Conservation (phyloP, 2,888 invertebrate species). For the Apamea monoglypha region DNA sequence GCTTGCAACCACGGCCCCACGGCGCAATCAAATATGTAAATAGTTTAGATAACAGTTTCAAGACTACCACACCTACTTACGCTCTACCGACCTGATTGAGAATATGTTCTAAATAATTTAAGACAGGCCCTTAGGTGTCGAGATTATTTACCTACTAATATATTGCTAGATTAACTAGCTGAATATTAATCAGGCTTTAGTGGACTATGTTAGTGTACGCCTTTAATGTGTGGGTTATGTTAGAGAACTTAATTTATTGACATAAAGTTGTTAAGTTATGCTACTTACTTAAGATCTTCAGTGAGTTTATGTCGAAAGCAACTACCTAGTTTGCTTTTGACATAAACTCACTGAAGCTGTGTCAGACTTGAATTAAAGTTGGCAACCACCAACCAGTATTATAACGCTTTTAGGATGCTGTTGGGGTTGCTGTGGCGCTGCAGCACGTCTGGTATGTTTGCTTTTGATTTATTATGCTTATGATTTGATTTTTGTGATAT, state of each 20-base stretch:
- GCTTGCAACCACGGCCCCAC: too few relatives aligned
- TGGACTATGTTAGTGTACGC: slow-evolving; percentile 20
- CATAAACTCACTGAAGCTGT: too few relatives aligned
- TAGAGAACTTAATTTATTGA: slow-evolving; percentile 24
- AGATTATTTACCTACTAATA: slow-evolving; percentile 40
- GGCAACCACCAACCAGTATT: neutral
- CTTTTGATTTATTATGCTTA: too few relatives aligned
- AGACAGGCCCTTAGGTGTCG: slow-evolving; percentile 16
- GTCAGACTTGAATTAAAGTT: neutral
- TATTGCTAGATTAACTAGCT: slow-evolving; percentile 37
- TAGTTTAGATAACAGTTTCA: neutral
- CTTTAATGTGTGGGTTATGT: slow-evolving; percentile 3
- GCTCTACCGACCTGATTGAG: neutral
- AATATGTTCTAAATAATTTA: slow-evolving; percentile 35
- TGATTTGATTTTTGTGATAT: too few relatives aligned
- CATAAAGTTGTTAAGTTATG: slow-evolving; percentile 1
- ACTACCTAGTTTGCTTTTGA: too few relatives aligned
- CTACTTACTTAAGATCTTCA: neutral
- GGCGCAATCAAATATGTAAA: too few relatives aligned
- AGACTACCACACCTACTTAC: neutral
- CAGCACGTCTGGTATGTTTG: too few relatives aligned
- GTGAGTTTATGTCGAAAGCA: neutral
- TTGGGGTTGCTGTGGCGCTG: neutral
- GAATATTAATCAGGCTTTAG: slow-evolving; percentile 52
- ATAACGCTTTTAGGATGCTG: neutral